Conservation (phyloP, 2,797 vertebrate genomes). For the Hirundo rustica region DNA sequence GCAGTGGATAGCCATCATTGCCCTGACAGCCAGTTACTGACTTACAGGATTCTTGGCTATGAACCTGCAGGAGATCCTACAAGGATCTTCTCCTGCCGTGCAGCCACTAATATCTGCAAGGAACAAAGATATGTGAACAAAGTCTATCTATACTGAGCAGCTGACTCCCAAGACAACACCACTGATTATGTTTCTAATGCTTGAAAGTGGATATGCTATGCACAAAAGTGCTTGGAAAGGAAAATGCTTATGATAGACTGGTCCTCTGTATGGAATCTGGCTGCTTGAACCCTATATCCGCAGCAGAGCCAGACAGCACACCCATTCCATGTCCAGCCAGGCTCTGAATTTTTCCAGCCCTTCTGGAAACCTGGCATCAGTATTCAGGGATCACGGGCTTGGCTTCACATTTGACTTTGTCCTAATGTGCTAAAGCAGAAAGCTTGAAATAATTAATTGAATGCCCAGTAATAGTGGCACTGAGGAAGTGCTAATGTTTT, state of each 20-base stretch:
- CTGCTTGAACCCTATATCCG: neutral
- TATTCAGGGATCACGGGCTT: neutral
- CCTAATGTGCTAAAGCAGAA: neutral
- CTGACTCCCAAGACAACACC: neutral
- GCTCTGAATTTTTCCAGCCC: constrained; percentile 1
- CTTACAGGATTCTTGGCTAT: neutral
- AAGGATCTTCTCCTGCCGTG: neutral
- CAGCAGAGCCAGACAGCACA: neutral
- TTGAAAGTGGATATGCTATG: neutral
- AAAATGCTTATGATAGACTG: neutral
- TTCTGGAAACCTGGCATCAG: neutral
- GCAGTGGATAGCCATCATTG: neutral
- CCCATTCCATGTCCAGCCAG: neutral
- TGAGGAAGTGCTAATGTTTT: neutral
- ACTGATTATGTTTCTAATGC: neutral
- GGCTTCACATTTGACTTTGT: neutral
- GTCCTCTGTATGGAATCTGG: neutral
- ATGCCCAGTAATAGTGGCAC: neutral
- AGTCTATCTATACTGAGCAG: neutral
- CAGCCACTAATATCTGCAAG: neutral
- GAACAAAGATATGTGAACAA: neutral
- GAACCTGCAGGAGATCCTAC: neutral
- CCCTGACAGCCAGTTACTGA: neutral
- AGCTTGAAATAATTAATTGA: neutral
- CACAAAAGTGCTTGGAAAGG: neutral